Base-by-base conservation (phyloP, 1,140 invertebrate genomes). In the Ylistrum balloti region DNA sequence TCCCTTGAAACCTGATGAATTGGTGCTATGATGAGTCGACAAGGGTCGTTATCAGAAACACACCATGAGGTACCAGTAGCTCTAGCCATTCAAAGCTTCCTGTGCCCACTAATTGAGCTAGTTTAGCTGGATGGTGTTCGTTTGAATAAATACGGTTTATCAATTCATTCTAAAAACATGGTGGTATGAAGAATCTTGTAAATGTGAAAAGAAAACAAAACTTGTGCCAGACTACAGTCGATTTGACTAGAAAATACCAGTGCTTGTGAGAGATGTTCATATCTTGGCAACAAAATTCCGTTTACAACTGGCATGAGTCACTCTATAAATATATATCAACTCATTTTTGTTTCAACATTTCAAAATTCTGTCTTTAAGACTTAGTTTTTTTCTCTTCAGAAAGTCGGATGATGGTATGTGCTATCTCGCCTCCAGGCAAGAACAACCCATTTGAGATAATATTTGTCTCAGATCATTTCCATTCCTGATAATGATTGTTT, bases 101-200 rank as follows among this genome's bases (percentile, higher is more conserved):
- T 28, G 56, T 28, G 28, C 56, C n/a, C 9, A 74, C 56, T 74
- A 74, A 74, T 74, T 74, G 56, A 74, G 56, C 56, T 74, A 74
- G 56, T 74, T 74, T 28, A 28, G 56, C 17, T 5, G 15, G 56
- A 74, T 74, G 56, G 56, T 74, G 56, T 74, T 74, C n/a, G 56
- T 74, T 74, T 74, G 56, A 74, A 74, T 74, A 74, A 74, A 74
- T 74, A 74, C 56, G 56, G 56, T 74, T 74, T 74, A 74, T 74
- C 56, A 74, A n/a, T 74, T 74, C 22, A 74, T 74, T 74, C 56
- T 28, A 74, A 74, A n/a, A n/a, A n/a, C 56, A 28, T 11, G 56
- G 22, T n/a, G 56, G 56, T 74, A 74, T 74, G 17, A 74, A 74
- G n/a, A n/a, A 9, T n/a, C 56, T 74, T 74, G 56, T 74, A 74